Conservation (phyloP, 30 jellyfish, hydroid and myxozoan genomes). For the Aurelia sp. region DNA sequence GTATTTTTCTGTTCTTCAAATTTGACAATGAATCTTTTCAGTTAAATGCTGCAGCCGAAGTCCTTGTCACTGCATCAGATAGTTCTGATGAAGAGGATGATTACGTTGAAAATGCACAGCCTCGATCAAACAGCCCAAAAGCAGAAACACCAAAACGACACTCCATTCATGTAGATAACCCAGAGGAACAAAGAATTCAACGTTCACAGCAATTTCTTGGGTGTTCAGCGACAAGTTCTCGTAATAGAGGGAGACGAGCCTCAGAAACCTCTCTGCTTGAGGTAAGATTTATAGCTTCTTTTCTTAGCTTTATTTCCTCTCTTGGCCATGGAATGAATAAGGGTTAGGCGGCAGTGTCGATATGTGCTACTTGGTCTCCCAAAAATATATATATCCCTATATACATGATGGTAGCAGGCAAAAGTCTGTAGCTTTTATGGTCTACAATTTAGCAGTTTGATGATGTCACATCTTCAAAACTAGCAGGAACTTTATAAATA, state of each 20-base stretch:
- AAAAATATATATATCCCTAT: no score
- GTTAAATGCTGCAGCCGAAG: conserved; percentile 74
- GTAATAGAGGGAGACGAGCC: conserved; percentile 47
- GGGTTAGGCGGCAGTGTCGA: background rate
- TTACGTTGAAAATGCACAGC: background rate
- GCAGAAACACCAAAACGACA: conserved; percentile 66
- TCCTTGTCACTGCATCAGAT: conserved; percentile 31
- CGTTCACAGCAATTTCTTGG: conserved; percentile 27
- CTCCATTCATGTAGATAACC: conserved; percentile 90
- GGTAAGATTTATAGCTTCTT: background rate
- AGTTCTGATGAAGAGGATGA: conserved; percentile 43
- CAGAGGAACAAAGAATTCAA: conserved; percentile 61
- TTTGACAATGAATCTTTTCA: background rate
- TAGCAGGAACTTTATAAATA: no score
- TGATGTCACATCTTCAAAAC: no score
- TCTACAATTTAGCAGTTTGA: no score
- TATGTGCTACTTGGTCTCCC: background rate
- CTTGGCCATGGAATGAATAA: background rate
- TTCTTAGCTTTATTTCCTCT: background rate
- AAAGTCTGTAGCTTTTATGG: no score
- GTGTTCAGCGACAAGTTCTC: conserved; percentile 9
- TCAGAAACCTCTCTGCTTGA: conserved; percentile 61
- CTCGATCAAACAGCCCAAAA: conserved; percentile 3
- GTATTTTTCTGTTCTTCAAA: no score
- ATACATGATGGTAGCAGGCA: no score